Base-by-base conservation (phyloP, 1,140 invertebrate species). In the Sycophila sp. region DNA sequence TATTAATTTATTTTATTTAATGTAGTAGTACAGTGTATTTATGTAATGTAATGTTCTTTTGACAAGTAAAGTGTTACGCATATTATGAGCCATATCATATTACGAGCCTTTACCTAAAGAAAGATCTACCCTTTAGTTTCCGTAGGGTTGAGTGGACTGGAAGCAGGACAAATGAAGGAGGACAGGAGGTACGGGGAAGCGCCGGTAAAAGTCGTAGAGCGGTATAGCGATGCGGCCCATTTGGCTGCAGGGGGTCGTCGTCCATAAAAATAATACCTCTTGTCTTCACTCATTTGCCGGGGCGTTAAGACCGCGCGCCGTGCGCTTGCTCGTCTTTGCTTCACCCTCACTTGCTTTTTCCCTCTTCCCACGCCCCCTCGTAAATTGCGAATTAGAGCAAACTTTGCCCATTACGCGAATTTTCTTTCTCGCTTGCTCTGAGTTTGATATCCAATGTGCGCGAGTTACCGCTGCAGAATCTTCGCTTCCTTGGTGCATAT, bases 221-320 rank as follows among this genome's bases (percentile, higher is more conserved):
- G 56, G 49, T 26, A 72, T 64, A 47, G 49, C 19, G 65, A 67
- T 55, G 59, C 69, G 66, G 63, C 63, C 75, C 75, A 75, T 78
- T 78, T 76, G 73, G 30, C 55, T 66, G 59, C 32, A 40, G 66
- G 65, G 73, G 53, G 60, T 58, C 62, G 51, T 68, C 56, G 36
- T 62, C 69, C 65, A 76, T 79, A 79, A 80, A 80, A 80, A 80
- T 79, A 80, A 80, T 76, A 76, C 77, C 71, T 75, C 74, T 74
- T 76, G 76, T 75, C 78, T 73, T 75, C 66, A 73, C 75, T 78
- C 76, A 77, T 79, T 80, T 76, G 70, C 72, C 60, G n/a, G 34
- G 22, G 42, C 64, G 65, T 77, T 72, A 72, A 75, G 13, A 8
- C 42, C 10, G n/a, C 32, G 30, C 28, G 3, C 13, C 19, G 19